Evolutionary conservation across 2,797 vertebrate species (phyloP), one percentile per base, ranked within the genome.

Genomic region (Rhabdophis nuchalis): DNA sequence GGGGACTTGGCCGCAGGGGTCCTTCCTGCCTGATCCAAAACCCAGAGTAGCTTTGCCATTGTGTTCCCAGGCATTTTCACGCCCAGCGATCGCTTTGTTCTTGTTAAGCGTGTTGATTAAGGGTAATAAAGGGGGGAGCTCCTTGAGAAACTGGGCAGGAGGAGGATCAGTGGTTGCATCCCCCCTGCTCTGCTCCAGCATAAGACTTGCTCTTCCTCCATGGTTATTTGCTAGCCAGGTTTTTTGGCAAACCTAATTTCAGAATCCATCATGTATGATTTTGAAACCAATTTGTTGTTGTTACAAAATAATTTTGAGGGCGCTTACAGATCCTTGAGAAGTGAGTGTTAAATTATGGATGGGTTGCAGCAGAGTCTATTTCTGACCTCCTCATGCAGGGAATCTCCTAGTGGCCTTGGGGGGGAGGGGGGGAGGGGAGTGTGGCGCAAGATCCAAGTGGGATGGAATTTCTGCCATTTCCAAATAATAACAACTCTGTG

Each of bases 281-380:
- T 97, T 96, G 97, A 97, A 98, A 97, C 97, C 97, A 97, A 98
- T 98, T 98, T 98, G 97, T 98, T 98, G 97, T 97, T 98, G 97
- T 97, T 98, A 98, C 98, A 98, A 98, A 98, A 98, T 97, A 97
- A 98, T 97, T 98, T 97, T 97, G 96, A 97, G 97, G 96, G 97
- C 97, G 97, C 97, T 96, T 94, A 96, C 97, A 96, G 96, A 96
- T 97, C 93, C 95, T 96, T 86, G 95, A 96, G 97, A 97, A 96
- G 97, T 97, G 97, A 95, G 97, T 97, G 97, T 97, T 98, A 97
- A 98, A 98, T 98, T 98, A 98, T 98, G 97, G 97, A 98, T 98
- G 97, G 96, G 96, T 97, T 97, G 97, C 97, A 97, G 97, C 96
- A 96, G 87, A 96, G 96, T 94, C 97, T 97, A 96, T 97, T 97